Conservation (phyloP, 1,140 invertebrate genomes). For the Drosophila lini region DNA sequence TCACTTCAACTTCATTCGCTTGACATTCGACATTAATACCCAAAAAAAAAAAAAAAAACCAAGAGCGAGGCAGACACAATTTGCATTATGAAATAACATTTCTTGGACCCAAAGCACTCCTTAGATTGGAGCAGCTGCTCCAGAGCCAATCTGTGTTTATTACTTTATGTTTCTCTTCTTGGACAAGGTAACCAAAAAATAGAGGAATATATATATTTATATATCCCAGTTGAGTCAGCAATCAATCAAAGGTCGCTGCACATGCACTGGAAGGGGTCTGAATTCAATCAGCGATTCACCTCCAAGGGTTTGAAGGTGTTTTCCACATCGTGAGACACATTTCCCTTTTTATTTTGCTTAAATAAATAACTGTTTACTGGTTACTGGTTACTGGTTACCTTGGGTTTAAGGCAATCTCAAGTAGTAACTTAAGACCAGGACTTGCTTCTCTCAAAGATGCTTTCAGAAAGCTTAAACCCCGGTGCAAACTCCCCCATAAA, state of each 20-base stretch:
- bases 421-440: background rate
- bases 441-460: background rate
- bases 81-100: slow-evolving; percentile 82
- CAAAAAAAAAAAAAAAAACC: slow-evolving; percentile 5
- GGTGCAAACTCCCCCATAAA: slow-evolving; percentile 34
- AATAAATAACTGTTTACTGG: background rate
- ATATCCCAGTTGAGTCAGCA: slow-evolving; percentile 5
- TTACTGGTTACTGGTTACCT: background rate
- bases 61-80: slow-evolving; percentile 49
- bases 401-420: background rate
- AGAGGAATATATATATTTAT: background rate
- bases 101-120: slow-evolving; percentile 48
- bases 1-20: slow-evolving; percentile 71
- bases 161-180: slow-evolving; percentile 43
- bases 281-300: slow-evolving; percentile 26
- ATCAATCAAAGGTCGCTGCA: slow-evolving; percentile 53
- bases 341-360: background rate
- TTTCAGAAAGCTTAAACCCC: background rate
- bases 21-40: slow-evolving; percentile 83
- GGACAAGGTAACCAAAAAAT: background rate
- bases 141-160: slow-evolving; percentile 64
- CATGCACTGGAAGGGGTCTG: slow-evolving; percentile 28
- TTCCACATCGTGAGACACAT: background rate
- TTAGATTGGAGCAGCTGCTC: slow-evolving; percentile 30
- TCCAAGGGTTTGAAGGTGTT: background rate